These are phyloP conservation scores for Poecilia gillii DNA, from an alignment of 2,797 vertebrate genomes.

Conservation along the genomic window DNA sequence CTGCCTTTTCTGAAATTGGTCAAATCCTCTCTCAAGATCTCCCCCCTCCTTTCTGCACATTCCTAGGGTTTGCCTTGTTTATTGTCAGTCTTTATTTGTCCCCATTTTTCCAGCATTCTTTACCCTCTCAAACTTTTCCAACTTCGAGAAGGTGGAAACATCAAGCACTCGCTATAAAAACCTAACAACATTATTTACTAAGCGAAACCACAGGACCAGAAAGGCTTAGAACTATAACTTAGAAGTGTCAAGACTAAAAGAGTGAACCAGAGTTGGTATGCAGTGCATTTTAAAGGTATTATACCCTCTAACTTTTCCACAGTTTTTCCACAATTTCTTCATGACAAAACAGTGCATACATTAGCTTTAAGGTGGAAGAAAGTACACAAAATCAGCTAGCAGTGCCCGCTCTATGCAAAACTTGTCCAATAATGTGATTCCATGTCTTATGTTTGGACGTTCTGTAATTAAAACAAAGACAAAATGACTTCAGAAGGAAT, in stretches of 20 bases:
- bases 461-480: background rate
- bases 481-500: background rate
- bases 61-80: slow-evolving; percentile 59
- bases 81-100: slow-evolving; percentile 44
- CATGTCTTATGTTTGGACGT: background rate
- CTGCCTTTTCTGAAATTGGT: slow-evolving; percentile 54
- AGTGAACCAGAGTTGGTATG: background rate
- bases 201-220: slow-evolving; percentile 6
- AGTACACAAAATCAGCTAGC: background rate
- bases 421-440: background rate
- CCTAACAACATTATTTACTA: slow-evolving; percentile 15
- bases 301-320: background rate
- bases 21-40: slow-evolving; percentile 37
- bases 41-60: slow-evolving; percentile 52
- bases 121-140: slow-evolving; percentile 15
- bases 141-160: slow-evolving; percentile 9
- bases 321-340: background rate
- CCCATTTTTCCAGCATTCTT: slow-evolving; percentile 13
- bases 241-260: background rate
- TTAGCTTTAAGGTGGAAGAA: background rate
- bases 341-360: background rate
- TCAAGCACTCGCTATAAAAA: background rate
- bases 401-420: background rate
- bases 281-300: background rate
- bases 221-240: background rate